Evolutionary conservation across 2,888 invertebrate species (phyloP), one percentile per base, ranked within the genome.

Genomic region (Lasioglossum pauxillum): DNA sequence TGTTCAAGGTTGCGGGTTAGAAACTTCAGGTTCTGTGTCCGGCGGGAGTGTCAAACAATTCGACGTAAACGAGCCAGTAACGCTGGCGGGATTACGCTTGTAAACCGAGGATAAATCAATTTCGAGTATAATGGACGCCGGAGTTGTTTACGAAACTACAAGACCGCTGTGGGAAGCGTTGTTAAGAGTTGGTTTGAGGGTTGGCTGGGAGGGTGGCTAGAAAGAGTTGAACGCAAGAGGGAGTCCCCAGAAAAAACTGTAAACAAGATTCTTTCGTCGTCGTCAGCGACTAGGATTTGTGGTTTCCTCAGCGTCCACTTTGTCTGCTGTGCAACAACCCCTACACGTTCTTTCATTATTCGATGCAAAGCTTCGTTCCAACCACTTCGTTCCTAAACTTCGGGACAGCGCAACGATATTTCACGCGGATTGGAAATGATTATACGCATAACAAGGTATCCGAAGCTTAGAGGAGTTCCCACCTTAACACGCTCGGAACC

Each of bases 221-320:
- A 69, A 72, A 73, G 75, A 83, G 72, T 38, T 35, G 77, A 69
- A 75, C 67, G 35, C 35, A 57, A 53, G 44, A 38, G 60, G 19
- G 49, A 49, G 49, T 8, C 44, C 23, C 10, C 69, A 38, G 82
- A 19, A 84, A 86, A 86, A 89, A 86, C 85, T 80, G 84, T 86
- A 89, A 89, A 89, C 90, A 90, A 90, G 89, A 75, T 90, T 86
- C 82, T 89, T 89, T 80, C 78, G 75, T 75, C 38, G 83, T 41
- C 53, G 69, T 38, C 69, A 35, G 60, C 80, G 79, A 84, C 82
- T 80, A 67, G 82, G 80, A 90, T 90, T 90, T 90, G 89, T 89
- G 80, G 69, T 75, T 49, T 41, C 14, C 38, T 46, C 80, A 76
- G 44, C 49, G 57, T 82, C 1, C 69, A 4, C 69, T 60, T 60